Evolutionary conservation across 2,888 invertebrate genomes (phyloP).

Genomic region (Eulithis prunata): DNA sequence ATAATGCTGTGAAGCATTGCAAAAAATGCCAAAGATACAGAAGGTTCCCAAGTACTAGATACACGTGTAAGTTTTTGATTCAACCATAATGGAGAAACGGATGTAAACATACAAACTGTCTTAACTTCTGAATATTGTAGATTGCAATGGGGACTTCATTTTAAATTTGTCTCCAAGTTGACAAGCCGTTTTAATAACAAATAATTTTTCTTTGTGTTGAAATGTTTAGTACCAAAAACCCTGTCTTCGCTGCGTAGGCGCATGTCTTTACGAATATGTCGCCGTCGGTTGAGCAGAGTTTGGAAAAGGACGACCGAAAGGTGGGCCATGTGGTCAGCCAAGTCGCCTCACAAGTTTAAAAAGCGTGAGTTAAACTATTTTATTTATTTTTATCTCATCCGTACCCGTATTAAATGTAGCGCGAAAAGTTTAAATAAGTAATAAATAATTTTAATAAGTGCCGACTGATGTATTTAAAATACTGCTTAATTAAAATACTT

Average conservation of each 20-base stretch:
- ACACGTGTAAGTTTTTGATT: constrained; percentile 47
- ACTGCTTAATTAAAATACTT: too few species aligned
- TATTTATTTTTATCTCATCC: neutral
- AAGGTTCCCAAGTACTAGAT: constrained; percentile 51
- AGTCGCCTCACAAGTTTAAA: constrained; percentile 48
- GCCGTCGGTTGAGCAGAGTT: constrained; percentile 56
- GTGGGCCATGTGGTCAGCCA: constrained; percentile 56
- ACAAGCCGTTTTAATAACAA: too few species aligned
- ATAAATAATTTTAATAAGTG: too few species aligned
- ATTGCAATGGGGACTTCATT: too few species aligned
- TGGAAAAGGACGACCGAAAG: constrained; percentile 65
- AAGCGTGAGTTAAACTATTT: constrained; percentile 51
- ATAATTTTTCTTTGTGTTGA: neutral
- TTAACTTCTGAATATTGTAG: too few species aligned
- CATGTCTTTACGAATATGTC: constrained; percentile 54
- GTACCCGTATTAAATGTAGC: too few species aligned
- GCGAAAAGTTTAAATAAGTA: too few species aligned
- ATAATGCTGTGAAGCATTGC: constrained; percentile 35
- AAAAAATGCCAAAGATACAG: constrained; percentile 51
- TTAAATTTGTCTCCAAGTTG: too few species aligned
- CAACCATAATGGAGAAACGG: too few species aligned
- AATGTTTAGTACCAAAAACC: constrained; percentile 48
- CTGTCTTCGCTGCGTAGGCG: constrained; percentile 50
- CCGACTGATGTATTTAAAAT: too few species aligned
- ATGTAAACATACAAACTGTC: too few species aligned